Conservation (phyloP, 2,113 vertebrate species). For the Lamprotornis superbus region DNA sequence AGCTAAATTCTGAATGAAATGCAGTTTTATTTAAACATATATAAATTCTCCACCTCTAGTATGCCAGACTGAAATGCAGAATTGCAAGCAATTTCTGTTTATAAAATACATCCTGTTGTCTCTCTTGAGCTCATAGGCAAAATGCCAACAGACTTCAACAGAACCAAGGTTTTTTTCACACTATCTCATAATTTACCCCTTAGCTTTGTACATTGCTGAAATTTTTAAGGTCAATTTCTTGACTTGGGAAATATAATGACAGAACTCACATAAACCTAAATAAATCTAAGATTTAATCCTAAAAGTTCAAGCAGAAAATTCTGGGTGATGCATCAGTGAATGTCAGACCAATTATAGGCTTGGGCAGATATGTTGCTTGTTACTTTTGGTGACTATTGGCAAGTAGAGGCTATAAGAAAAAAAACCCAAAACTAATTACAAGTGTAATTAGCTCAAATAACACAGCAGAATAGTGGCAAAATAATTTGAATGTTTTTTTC, state of each 20-base stretch:
- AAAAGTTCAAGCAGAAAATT: neutral
- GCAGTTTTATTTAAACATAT: neutral
- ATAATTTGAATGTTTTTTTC: neutral
- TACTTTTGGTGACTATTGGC: neutral
- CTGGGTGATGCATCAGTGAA: neutral
- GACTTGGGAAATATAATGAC: neutral
- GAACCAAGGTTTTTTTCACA: neutral
- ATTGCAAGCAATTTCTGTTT: neutral
- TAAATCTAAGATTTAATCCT: neutral
- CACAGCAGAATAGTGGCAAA: neutral
- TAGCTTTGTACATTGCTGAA: neutral
- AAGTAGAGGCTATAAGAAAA: neutral
- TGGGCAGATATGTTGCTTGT: neutral
- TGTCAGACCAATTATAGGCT: neutral
- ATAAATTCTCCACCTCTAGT: neutral
- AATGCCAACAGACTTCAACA: neutral
- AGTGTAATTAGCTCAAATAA: neutral
- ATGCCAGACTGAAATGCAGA: neutral
- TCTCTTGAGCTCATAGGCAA: neutral
- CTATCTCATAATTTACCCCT: neutral
- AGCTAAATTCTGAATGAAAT: neutral
- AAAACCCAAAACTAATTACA: neutral
- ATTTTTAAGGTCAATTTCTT: neutral
- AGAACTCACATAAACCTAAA: neutral
- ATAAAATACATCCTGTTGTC: neutral